Percentiles rank a stretch among this genome's conserved stretches.
Conservation (phyloP, 2,113 vertebrate genomes). For the Elgaria multicarinata region DNA sequence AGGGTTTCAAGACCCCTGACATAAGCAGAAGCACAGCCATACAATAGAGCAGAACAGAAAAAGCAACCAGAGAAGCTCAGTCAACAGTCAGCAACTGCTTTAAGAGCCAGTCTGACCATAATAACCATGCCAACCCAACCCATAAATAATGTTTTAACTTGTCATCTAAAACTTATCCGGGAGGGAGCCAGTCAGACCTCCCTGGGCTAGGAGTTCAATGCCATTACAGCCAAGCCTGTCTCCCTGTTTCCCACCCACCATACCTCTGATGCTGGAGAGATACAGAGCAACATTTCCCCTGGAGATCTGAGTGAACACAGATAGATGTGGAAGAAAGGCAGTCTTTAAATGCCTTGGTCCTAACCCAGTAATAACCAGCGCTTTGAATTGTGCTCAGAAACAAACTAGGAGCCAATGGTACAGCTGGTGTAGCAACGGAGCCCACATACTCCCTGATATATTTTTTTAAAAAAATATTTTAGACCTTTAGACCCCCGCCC, state of each 20-base stretch:
- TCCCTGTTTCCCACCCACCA: background rate
- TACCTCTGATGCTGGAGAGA: background rate
- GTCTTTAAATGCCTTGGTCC: background rate
- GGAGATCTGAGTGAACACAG: background rate
- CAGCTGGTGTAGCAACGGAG: too few relatives aligned
- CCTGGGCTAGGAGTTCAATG: background rate
- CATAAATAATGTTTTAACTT: background rate
- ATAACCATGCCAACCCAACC: background rate
- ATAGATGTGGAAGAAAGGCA: rapidly evolving
- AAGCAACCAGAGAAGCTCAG: background rate
- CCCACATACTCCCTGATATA: background rate
- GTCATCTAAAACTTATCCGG: background rate
- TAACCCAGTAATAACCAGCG: background rate
- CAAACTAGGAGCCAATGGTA: background rate
- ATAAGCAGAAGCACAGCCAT: background rate
- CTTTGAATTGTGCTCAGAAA: background rate
- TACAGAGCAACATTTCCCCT: too few relatives aligned
- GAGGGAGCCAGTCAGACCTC: background rate
- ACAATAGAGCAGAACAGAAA: background rate
- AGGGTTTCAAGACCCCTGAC: too few relatives aligned
- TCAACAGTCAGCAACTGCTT: background rate
- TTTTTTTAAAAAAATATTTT: background rate
- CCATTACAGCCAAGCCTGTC: background rate
- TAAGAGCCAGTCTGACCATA: background rate
- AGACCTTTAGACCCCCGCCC: background rate